Evolutionary conservation across 2,797 vertebrate genomes (phyloP), one percentile per base, ranked within the genome.

Genomic region (Pangasius mekongensis): DNA sequence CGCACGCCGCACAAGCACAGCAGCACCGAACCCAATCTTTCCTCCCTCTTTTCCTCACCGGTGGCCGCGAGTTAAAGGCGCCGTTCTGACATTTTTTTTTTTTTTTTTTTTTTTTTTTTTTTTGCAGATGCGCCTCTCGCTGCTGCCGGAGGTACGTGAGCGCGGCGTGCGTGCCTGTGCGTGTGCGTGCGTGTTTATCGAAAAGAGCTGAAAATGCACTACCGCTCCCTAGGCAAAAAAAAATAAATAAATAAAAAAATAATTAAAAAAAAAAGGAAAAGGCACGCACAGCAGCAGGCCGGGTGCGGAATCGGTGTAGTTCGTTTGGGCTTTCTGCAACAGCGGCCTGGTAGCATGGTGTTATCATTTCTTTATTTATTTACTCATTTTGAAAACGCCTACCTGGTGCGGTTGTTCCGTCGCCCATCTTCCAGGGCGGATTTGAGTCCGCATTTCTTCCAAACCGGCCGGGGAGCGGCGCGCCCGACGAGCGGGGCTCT

Each of bases 401-500:
- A 96, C 96, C 96, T 96, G 95, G 93, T 93, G 93, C 95, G 54
- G 85, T 67, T 30, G 49, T 80, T 77, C 84, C 67, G 33, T 74
- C 94, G 94, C 95, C 93, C 95, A 93, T 95, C 95, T 93, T 91
- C 91, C 88, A 92, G 92, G 93, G 94, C 94, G 90, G 90, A 92
- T 93, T 93, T 90, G 92, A 93, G 94, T 91, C 95, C 94, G 95
- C 95, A 95, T 95, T 94, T 95, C 95, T 87, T 94, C 54, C 85
- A 95, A 95, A 88, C 89, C 62, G 95, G 94, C 91, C 93, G 85
- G 74, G 95, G 91, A 93, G 92, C 94, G 94, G 94, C 94, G 94
- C 94, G 94, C 94, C 94, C 95, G 94, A 93, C 94, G 87, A 93
- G 93, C 93, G 85, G 93, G 95, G 94, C 93, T 95, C 93, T 94